Evolutionary conservation across 2,113 vertebrate genomes (phyloP), one percentile per base, ranked within the genome.

Genomic region (Mesocricetus auratus): DNA sequence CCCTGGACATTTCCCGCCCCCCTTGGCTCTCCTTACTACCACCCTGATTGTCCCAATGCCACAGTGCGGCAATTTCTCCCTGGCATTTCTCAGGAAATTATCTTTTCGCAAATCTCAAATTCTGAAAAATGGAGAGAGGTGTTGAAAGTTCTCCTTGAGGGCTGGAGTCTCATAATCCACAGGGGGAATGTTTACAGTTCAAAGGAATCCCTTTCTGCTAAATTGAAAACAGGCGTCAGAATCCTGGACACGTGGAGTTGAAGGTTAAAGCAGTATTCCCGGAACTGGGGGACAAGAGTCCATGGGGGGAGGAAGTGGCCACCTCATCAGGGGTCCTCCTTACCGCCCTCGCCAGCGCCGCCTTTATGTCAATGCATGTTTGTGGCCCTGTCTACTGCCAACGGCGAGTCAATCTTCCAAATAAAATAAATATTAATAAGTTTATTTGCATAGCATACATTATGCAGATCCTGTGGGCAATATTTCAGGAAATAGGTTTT

Each of bases 401-500:
- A 36, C 12, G 83, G 88, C 82, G 83, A 97, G 93, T 85, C 90
- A 96, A 68, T 95, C 73, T 94, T 91, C 79, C 66, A 92, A 96
- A 95, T 78, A 95, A 97, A 96, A 96, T 91, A 94, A 94, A 97
- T 92, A 92, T 96, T 95, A 96, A 94, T 91, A 91, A 56, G 85
- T 91, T 95, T 91, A 81, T 95, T 89, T 94, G 86, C 73, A 86
- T 86, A 47, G 12, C 36, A 82, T 93, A 81, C 53, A 92, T 98
- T 88, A 88, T 90, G 89, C 64, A 95, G 94, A 91, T 93, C 78
- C 95, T 81, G 8, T 89, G 66, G 96, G 45, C 69, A 66, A 69
- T 91, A 94, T 86, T 89, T 83, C 42, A 96, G 93, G 88, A 92
- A 95, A 92, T 90, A 95, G 90, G 64, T 92, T 92, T 96, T 81